These are phyloP conservation scores for Hypothenemus hampei DNA, from an alignment of 1,140 invertebrate genomes.

Conservation along the genomic window DNA sequence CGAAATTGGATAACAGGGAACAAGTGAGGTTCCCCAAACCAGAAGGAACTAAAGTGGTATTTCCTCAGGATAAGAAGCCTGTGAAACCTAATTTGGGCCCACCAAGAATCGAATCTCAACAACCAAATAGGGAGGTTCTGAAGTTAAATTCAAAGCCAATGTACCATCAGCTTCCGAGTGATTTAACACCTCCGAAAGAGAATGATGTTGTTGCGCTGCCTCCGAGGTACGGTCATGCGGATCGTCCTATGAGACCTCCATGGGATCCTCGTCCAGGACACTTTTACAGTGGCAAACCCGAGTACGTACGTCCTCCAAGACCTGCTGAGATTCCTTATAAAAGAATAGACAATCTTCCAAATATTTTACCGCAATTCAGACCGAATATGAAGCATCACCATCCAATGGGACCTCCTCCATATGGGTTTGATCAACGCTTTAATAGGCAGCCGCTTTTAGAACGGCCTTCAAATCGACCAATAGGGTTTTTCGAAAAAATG, in stretches of 20 bases:
- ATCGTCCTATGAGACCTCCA: conserved; percentile 37
- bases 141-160: conserved; percentile 44
- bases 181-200: conserved; percentile 43
- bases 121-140: conserved; percentile 38
- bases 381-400: conserved; percentile 49
- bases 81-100: conserved; percentile 17
- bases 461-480: conserved; percentile 42
- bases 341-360: conserved; percentile 52
- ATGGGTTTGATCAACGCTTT: conserved; percentile 31
- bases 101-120: conserved; percentile 14
- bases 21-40: conserved; percentile 35
- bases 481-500: conserved; percentile 45
- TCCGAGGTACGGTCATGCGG: conserved; percentile 18
- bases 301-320: conserved; percentile 41
- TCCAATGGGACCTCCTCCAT: conserved; percentile 5
- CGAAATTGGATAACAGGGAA: conserved; percentile 37
- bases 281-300: conserved; percentile 41
- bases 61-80: conserved; percentile 39
- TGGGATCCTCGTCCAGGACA: conserved; percentile 45
- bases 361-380: conserved; percentile 66
- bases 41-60: conserved; percentile 38
- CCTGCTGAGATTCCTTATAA: conserved; percentile 42
- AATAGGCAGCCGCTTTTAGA: conserved; percentile 43
- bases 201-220: conserved; percentile 24
- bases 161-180: conserved; percentile 43